A percentile compares a stretch with the other conserved stretches of the same genome.
Evolutionary conservation across 2,888 invertebrate genomes (phyloP).

Genomic region (Prionchulus punctatus): DNA sequence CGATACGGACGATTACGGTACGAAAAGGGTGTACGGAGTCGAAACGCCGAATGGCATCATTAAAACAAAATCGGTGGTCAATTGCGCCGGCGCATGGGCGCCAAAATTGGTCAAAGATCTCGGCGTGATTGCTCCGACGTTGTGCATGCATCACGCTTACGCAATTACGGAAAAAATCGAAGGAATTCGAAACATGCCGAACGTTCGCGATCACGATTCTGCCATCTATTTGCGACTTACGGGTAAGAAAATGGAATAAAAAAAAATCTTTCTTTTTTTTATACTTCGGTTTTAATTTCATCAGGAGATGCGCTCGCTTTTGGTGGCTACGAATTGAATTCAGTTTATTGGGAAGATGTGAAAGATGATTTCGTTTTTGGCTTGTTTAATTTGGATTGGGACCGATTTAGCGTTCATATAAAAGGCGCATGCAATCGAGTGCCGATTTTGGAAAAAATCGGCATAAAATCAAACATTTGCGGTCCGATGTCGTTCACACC

Average conservation of each 20-base stretch:
- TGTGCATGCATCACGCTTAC: constrained; percentile 74
- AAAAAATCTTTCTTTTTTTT: no score
- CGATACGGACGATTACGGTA: no score
- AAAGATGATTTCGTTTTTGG: constrained; percentile 64
- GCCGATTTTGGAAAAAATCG: constrained; percentile 7
- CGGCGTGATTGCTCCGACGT: constrained; percentile 52
- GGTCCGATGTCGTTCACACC: constrained; percentile 64
- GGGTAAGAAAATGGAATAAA: no score
- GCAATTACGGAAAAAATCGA: constrained; percentile 62
- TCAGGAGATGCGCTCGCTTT: constrained; percentile 62
- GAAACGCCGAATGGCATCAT: constrained; percentile 57
- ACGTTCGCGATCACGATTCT: constrained; percentile 68
- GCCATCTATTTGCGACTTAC: constrained; percentile 53
- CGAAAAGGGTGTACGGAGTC: no score
- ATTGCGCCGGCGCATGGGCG: constrained; percentile 67
- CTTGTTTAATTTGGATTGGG: constrained; percentile 71
- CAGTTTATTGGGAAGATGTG: constrained; percentile 57
- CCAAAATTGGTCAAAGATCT: constrained; percentile 52
- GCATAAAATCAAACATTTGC: constrained; percentile 9
- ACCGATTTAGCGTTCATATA: constrained; percentile 60
- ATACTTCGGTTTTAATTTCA: no score
- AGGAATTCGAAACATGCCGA: constrained; percentile 57
- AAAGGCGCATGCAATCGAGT: constrained; percentile 43
- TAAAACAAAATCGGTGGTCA: constrained; percentile 58
- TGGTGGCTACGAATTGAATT: constrained; percentile 74